Evolutionary conservation across 2,113 vertebrate genomes (phyloP), one percentile per base, ranked within the genome.

Genomic region (Trematocara variabile): DNA sequence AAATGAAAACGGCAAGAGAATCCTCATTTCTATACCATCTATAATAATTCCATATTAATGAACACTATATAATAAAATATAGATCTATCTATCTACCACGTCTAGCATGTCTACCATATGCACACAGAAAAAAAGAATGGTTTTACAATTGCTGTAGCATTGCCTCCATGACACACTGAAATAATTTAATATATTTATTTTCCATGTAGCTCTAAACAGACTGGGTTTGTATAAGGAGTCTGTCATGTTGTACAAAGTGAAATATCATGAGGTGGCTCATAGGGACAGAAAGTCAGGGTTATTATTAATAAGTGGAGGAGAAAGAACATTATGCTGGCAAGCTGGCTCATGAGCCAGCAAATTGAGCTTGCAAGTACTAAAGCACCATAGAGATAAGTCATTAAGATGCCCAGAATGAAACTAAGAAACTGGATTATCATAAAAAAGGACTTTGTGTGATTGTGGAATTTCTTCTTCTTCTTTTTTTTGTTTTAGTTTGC

Each of bases 341-440:
- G 84, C 88, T 81, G 93, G 90, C 94, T 95, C 92, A 92, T 93
- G 90, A 94, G 91, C 91, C 90, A 93, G 92, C 91, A 93, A 94
- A 95, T 92, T 93, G 93, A 91, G 92, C 92, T 87, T 89, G 88
- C 80, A 92, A 93, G 85, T 89, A 90, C 77, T 79, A 89, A 92
- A 92, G 85, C 86, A 89, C 83, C 90, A 90, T 86, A 90, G 89
- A 93, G 90, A 92, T 86, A 87, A 84, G 84, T 91, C 90, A 93
- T 94, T 92, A 94, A 85, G 84, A 93, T 89, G 82, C 89, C 41
- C 77, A 83, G 85, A 83, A 83, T 81, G 85, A 53, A 92, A 84
- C 54, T 63, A 60, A 88, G 77, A 84, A 86, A 81, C 52, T 58
- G 73, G 84, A 34, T 53, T 65, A 37, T 78, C 4, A 58, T 48